Percentiles rank a stretch among this genome's conserved stretches.
phyloP scores from a whole-genome alignment of 2,113 vertebrate genomes.

The Oenanthe melanoleuca region DNA sequence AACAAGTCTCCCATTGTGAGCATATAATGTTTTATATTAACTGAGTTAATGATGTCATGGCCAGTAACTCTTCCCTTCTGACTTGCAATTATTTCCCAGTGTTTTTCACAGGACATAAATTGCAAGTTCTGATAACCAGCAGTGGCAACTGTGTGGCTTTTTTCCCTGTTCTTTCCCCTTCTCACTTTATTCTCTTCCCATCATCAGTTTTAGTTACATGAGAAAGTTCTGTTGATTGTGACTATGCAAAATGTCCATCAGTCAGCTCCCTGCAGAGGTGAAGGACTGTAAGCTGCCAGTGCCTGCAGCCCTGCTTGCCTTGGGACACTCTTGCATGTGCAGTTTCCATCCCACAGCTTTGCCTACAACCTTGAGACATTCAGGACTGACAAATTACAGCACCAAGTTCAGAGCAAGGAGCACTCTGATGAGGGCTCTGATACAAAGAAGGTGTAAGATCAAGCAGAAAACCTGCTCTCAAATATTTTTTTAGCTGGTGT shows the following conservation, averaged over 20 bases:
- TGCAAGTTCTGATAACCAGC: not conserved
- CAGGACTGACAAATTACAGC: not conserved
- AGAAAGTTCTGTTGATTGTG: not conserved
- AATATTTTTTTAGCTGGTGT: not conserved
- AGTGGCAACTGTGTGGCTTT: not conserved
- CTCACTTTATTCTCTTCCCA: not conserved
- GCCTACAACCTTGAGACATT: not conserved
- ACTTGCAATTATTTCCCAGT: not conserved
- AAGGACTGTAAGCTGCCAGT: not conserved
- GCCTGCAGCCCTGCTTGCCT: not conserved
- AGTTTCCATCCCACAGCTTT: not conserved
- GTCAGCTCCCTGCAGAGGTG: not conserved
- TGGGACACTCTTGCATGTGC: not conserved
- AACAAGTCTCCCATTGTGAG: not conserved
- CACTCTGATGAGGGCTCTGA: not conserved
- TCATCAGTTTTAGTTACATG: not conserved
- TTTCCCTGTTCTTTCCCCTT: not conserved
- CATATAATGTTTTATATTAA: not conserved
- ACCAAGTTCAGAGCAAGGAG: not conserved
- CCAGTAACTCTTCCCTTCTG: conserved; percentile 30
- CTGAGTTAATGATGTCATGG: not conserved
- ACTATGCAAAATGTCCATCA: not conserved
- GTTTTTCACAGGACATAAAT: conserved; percentile 29
- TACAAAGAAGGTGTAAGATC: not conserved
- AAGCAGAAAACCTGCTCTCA: not conserved